A percentile compares a stretch with the other conserved stretches of the same genome.
Evolutionary conservation across 2,888 invertebrate species (phyloP).

Genomic region (Ceramica pisi): DNA sequence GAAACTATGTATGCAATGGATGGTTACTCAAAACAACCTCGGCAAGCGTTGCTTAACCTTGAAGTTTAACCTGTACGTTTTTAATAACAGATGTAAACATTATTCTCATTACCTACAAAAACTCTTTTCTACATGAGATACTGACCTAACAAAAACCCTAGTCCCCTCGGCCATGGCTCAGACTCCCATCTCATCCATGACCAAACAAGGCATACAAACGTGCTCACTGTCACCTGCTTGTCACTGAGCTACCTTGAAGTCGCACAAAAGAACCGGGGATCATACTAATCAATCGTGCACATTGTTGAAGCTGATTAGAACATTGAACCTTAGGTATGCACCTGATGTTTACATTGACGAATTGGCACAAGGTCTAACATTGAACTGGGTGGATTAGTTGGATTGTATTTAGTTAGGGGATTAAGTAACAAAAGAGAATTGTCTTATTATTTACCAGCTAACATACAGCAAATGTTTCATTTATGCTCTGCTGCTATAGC

Average conservation of each 20-base stretch:
- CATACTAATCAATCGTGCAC: conserved; percentile 49
- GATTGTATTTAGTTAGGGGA: not conserved
- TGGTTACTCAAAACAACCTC: too few species aligned
- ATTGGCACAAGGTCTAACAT: conserved; percentile 52
- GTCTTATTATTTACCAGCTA: too few species aligned
- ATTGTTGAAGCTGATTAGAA: conserved; percentile 40
- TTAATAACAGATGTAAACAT: too few species aligned
- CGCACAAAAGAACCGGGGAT: conserved; percentile 24
- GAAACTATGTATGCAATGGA: too few species aligned
- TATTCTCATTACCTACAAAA: too few species aligned
- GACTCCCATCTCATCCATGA: conserved; percentile 30
- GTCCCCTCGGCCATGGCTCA: conserved; percentile 1
- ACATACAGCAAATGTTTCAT: too few species aligned
- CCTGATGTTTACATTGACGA: conserved; percentile 41
- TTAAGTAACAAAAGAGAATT: not conserved
- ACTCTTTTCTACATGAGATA: too few species aligned
- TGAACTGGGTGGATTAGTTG: conserved; percentile 23
- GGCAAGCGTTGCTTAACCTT: too few species aligned
- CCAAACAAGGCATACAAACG: conserved; percentile 39
- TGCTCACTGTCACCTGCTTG: conserved; percentile 40
- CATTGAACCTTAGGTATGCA: conserved; percentile 49
- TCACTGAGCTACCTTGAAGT: conserved; percentile 42
- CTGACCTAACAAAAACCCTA: not conserved
- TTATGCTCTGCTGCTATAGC: too few species aligned
- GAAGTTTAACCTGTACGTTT: too few species aligned